Percentiles rank a stretch among this genome's conserved stretches.
phyloP scores from a whole-genome alignment of 1,140 invertebrate species.

The Dolichoris vasculosae region DNA sequence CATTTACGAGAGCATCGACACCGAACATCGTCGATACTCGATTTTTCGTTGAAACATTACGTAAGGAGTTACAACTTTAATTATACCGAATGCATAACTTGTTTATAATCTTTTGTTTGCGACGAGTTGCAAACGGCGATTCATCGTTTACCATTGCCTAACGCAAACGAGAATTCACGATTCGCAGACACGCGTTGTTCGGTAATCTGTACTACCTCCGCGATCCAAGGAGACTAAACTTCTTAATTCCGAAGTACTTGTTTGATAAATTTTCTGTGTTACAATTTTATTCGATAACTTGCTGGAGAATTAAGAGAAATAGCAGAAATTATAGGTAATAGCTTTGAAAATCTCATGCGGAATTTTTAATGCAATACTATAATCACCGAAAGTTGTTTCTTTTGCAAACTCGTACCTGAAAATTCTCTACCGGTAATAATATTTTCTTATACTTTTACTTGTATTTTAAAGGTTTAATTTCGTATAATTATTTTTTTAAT shows the following conservation, averaged over 20 bases:
- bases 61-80: neutral
- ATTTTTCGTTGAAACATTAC: neutral
- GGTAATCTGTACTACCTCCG: neutral
- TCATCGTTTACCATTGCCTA: neutral
- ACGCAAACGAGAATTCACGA: conserved; percentile 15
- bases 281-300: neutral
- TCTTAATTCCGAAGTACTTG: neutral
- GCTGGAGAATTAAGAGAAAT: neutral
- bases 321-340: neutral
- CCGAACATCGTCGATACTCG: neutral
- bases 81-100: neutral
- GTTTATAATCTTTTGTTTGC: conserved; percentile 2
- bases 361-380: neutral
- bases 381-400: neutral
- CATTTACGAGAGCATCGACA: neutral
- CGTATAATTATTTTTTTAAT: neutral
- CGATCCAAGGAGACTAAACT: neutral
- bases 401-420: neutral
- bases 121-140: neutral
- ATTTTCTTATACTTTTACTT: neutral
- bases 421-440: neutral
- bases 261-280: neutral
- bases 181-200: neutral
- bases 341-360: neutral
- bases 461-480: neutral